Evolutionary conservation across 2,797 vertebrate species (phyloP), one percentile per base, ranked within the genome.

Genomic region (Phylloscopus collybita): DNA sequence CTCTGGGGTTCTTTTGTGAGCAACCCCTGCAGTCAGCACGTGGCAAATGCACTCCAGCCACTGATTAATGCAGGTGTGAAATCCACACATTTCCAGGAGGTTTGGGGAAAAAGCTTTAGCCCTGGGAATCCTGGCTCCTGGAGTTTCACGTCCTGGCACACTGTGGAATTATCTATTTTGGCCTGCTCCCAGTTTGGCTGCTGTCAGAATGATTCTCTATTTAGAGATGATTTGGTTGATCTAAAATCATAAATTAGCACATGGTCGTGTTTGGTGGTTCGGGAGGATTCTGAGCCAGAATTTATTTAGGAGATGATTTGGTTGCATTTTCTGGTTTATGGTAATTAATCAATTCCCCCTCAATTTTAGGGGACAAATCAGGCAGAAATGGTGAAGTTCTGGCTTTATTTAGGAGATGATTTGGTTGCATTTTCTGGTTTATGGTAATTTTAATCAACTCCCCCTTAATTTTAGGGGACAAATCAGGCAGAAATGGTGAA

Each of bases 1-100:
- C 97, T 36, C 91, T 51, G 86, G 98, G 97, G 89, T 72, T 95
- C 97, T 95, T 98, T 97, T 98, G 97, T 97, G 94, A 90, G 80
- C 83, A 80, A 40, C 67, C 49, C 84, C 93, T 47, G 82, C 93
- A 71, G 73, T 76, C 80, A 50, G 88, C 80, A 53, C 49, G 23
- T 70, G 80, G 94, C 83, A 79, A 62, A 74, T 61, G 92, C 96
- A 95, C 96, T 97, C 95, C 4, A 32, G 40, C 1, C 6, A 3
- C 6, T 7, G 11, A 10, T 13, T 4, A 3, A 7, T 10, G 62
- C 3, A 21, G 93, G 86, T 96, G 95, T 96, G 94, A 92, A 85
- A 60, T 34, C 74, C 93, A 75, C 82, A 72, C 54, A 67, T 42
- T 56, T 94, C 80, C 86, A 49, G 81, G 60, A 75, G 86, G 49